Percentiles rank a stretch among this genome's conserved stretches.
Evolutionary conservation across 2,888 invertebrate species (phyloP).

Genomic region (Pasiphila rectangulata): DNA sequence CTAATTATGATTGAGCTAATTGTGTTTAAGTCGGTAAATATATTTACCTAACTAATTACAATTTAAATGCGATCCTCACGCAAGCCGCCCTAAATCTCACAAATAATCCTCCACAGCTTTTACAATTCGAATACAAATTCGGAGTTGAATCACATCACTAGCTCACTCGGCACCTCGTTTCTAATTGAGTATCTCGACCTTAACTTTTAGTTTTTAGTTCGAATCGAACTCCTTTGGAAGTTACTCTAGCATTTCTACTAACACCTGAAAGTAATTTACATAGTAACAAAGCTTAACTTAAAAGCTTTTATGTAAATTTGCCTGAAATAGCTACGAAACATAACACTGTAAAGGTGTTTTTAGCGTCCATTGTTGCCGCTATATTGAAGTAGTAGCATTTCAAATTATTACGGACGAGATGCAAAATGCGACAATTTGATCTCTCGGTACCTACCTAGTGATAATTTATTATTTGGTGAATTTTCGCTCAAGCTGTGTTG

Average conservation of each 20-base stretch:
- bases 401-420: too few relatives aligned
- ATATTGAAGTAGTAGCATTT: not conserved
- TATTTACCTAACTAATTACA: too few relatives aligned
- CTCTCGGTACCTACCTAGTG: too few relatives aligned
- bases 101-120: too few relatives aligned
- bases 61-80: too few relatives aligned
- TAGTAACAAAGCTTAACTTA: conserved; percentile 1
- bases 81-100: too few relatives aligned
- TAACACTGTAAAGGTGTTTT: not conserved
- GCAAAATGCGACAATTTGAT: too few relatives aligned
- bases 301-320: not conserved
- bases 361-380: not conserved
- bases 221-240: conserved; percentile 12
- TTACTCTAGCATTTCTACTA: not conserved
- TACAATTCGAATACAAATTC: not conserved
- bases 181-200: conserved; percentile 22
- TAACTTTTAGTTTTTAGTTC: conserved; percentile 24
- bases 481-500: too few relatives aligned
- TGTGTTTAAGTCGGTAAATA: too few relatives aligned
- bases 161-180: conserved; percentile 4
- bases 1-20: too few relatives aligned
- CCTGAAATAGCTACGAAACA: conserved; percentile 2
- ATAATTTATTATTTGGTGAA: too few relatives aligned
- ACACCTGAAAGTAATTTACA: conserved; percentile 2
- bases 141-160: conserved; percentile 8